Conservation (phyloP, 2,888 invertebrate genomes). For the Ochropleura plecta region DNA sequence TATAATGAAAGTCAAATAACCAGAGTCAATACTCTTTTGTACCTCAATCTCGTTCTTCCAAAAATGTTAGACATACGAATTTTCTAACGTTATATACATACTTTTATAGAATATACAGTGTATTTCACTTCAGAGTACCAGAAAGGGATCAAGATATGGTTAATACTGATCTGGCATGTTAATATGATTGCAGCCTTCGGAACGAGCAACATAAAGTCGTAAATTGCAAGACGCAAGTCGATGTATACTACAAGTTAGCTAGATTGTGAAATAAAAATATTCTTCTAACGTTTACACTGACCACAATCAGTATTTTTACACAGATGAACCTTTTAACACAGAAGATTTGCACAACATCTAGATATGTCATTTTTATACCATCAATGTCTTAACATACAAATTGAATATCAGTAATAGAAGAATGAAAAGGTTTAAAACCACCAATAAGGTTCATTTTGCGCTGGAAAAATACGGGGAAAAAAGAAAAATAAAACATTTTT, state of each 20-base stretch:
- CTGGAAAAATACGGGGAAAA: neutral
- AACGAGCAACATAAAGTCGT: neutral
- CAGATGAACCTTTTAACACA: conserved; percentile 27
- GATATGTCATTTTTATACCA: conserved; percentile 46
- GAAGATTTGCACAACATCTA: conserved; percentile 41
- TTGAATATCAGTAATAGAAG: conserved; percentile 19
- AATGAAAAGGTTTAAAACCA: conserved; percentile 6
- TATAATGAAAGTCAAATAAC: neutral
- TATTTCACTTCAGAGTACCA: neutral
- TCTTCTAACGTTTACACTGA: conserved; percentile 29
- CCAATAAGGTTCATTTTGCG: conserved; percentile 36
- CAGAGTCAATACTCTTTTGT: neutral
- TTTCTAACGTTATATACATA: neutral
- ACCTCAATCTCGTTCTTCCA: neutral
- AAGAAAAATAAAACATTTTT: conserved; percentile 19
- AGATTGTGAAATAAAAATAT: neutral
- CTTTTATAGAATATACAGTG: neutral
- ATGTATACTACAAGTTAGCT: neutral
- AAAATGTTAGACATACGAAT: neutral
- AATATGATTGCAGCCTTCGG: neutral
- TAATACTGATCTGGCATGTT: neutral
- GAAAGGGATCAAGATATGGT: no score
- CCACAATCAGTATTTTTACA: neutral
- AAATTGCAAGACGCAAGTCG: neutral
- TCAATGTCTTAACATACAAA: conserved; percentile 17